phyloP scores from a whole-genome alignment of 2,797 vertebrate species.

The Onychomys leucogaster region DNA sequence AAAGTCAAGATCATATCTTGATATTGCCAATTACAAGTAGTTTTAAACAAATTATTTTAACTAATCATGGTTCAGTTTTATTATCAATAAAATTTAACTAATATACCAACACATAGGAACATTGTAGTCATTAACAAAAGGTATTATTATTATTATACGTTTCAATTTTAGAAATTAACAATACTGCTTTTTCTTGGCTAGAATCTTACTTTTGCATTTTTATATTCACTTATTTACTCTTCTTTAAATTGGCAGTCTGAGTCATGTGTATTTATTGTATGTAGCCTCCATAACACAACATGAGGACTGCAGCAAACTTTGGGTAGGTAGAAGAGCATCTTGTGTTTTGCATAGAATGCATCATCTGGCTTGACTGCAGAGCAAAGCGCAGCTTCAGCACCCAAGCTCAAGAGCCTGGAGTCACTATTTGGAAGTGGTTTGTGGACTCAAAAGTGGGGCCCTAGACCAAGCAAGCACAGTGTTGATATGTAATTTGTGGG shows the following conservation, averaged over 20 bases:
- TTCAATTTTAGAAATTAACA: background rate
- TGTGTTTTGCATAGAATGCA: background rate
- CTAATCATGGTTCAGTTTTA: background rate
- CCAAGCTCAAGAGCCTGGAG: background rate
- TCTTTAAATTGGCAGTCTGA: background rate
- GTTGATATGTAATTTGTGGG: background rate
- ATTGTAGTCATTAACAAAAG: background rate
- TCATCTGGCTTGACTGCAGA: background rate
- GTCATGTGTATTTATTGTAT: too few relatives aligned
- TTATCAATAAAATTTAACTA: background rate
- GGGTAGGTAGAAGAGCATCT: background rate
- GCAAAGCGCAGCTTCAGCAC: background rate
- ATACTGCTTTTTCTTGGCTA: background rate
- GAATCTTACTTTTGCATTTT: background rate
- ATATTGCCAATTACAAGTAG: background rate
- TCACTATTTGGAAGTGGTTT: background rate
- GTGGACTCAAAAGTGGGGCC: background rate
- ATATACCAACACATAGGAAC: background rate
- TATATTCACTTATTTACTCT: background rate
- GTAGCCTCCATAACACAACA: background rate
- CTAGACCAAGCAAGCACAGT: background rate
- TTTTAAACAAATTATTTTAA: slow-evolving; percentile 6
- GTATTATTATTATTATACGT: background rate
- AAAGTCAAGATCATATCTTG: background rate
- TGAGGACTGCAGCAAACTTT: background rate